A percentile compares a stretch with the other conserved stretches of the same genome.
These are phyloP conservation scores for Catamblyrhynchus diadema DNA, from an alignment of 2,797 vertebrate species.

Conservation along the genomic window DNA sequence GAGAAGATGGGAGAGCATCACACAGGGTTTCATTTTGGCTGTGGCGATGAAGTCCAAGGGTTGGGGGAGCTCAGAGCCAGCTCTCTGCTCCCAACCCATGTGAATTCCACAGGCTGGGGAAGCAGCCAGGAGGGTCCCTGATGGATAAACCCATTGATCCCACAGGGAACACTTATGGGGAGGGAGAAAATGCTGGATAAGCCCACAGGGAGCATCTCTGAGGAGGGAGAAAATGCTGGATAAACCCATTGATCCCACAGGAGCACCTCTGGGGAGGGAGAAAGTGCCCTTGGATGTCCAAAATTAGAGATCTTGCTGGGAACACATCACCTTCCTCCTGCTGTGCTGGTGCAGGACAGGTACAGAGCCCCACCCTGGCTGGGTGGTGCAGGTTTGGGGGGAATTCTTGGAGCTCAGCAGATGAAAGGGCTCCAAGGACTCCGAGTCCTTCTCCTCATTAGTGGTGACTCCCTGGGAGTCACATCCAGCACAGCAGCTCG, in stretches of 20 bases:
- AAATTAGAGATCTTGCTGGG: slow-evolving; percentile 13
- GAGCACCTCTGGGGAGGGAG: not conserved
- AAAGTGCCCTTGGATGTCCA: not conserved
- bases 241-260: not conserved
- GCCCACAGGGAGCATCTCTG: too few species aligned
- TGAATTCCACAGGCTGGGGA: fast-evolving
- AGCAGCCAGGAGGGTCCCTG: not conserved
- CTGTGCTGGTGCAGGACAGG: slow-evolving; percentile 5
- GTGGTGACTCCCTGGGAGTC: not conserved
- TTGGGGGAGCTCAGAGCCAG: not conserved
- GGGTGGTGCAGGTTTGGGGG: not conserved
- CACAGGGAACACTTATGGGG: not conserved
- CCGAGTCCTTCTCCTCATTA: not conserved
- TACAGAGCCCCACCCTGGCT: slow-evolving; percentile 11
- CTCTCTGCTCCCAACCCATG: not conserved
- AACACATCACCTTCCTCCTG: not conserved
- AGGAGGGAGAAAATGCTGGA: too few species aligned
- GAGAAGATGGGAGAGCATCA: not conserved
- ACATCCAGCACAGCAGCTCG: not conserved
- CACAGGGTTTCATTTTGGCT: not conserved
- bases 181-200: not conserved
- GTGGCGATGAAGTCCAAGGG: not conserved
- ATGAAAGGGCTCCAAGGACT: slow-evolving; percentile 36
- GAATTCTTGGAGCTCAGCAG: slow-evolving; percentile 13
- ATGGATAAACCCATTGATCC: not conserved